These are phyloP conservation scores for Callyntrura sp. DNA, from an alignment of 2,888 invertebrate genomes.

Conservation along the genomic window DNA sequence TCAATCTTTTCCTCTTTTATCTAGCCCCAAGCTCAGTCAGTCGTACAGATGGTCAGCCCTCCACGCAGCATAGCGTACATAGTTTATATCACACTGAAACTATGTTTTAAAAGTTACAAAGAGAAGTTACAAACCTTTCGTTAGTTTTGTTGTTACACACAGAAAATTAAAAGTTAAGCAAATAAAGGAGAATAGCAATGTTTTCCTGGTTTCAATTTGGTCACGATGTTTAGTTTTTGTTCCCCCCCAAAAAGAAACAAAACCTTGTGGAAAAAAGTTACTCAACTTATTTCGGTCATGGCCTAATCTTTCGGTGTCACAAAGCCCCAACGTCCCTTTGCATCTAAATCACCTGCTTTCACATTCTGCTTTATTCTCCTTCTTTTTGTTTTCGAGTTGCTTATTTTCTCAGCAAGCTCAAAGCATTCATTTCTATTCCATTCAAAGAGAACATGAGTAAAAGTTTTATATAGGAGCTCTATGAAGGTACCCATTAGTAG, in stretches of 20 bases:
- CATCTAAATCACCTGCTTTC: conserved; percentile 21
- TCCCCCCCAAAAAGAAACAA: background rate
- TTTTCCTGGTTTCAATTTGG: background rate
- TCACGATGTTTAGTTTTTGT: background rate
- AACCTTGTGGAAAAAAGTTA: background rate
- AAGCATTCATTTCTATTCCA: no score
- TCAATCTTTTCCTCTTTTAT: background rate
- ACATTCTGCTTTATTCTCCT: background rate
- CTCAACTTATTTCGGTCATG: conserved; percentile 17
- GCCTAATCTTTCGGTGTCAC: conserved; percentile 18
- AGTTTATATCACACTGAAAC: background rate
- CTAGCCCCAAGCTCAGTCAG: background rate
- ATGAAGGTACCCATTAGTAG: background rate
- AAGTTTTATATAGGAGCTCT: background rate
- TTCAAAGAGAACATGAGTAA: no score
- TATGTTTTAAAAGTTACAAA: background rate
- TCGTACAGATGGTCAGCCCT: no score
- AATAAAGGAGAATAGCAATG: no score
- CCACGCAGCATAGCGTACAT: no score
- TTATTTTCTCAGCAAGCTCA: background rate
- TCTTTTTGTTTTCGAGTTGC: background rate
- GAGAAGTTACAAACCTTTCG: background rate
- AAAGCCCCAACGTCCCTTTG: conserved; percentile 23
- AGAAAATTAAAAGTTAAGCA: no score
- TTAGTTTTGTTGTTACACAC: background rate